phyloP scores from a whole-genome alignment of 2,797 vertebrate species.

The Lagocephalus sceleratus region DNA sequence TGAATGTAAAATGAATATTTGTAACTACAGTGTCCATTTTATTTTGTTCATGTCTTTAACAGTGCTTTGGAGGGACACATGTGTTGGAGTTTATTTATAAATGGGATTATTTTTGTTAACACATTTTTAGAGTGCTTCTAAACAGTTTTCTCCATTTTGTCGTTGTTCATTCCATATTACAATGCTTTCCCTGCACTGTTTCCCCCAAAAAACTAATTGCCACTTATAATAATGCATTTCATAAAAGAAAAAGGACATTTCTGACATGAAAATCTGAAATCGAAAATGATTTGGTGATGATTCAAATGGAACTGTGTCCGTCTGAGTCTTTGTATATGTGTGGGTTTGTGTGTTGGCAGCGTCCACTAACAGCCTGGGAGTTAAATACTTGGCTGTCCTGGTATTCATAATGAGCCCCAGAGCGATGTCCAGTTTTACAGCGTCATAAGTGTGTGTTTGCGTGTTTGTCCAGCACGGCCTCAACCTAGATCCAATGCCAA shows the following conservation, averaged over 20 bases:
- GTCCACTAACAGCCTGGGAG: constrained; percentile 62
- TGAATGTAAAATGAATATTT: too few species aligned
- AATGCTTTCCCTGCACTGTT: background rate
- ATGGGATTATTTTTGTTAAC: too few species aligned
- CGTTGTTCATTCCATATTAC: background rate
- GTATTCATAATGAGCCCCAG: constrained; percentile 72
- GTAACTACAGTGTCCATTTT: too few species aligned
- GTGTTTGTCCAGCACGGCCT: constrained; percentile 45
- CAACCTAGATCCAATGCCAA: constrained; percentile 65
- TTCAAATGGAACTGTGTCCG: constrained; percentile 46
- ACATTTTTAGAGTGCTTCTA: too few species aligned
- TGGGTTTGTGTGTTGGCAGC: constrained; percentile 65
- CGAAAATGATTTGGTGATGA: constrained; percentile 42
- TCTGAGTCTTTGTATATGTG: constrained; percentile 42
- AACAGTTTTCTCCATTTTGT: background rate
- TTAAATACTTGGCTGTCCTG: constrained; percentile 73
- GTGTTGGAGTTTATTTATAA: too few species aligned
- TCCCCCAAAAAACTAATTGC: constrained; percentile 9
- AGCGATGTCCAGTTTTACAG: constrained; percentile 66
- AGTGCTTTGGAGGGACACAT: too few species aligned
- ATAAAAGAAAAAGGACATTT: constrained; percentile 27
- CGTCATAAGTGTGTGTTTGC: constrained; percentile 31
- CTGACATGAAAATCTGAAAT: constrained; percentile 62
- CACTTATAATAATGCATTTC: constrained; percentile 17
- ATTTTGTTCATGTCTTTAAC: too few species aligned